Conservation (phyloP, 2,113 vertebrate genomes). For the Puma concolor region DNA sequence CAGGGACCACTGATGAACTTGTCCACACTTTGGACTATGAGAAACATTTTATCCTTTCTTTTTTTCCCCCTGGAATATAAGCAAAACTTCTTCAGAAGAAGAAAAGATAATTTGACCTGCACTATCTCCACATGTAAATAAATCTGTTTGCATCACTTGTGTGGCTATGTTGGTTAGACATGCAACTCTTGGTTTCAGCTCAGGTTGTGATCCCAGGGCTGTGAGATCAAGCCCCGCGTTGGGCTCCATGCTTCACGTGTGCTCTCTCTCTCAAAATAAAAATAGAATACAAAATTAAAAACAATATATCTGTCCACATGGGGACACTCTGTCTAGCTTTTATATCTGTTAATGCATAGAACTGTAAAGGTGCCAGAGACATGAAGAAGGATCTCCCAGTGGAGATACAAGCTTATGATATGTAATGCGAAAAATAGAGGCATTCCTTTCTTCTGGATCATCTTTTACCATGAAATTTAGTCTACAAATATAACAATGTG, state of each 20-base stretch:
- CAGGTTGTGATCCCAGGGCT: no score
- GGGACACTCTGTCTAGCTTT: not conserved
- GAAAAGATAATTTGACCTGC: not conserved
- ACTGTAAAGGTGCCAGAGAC: not conserved
- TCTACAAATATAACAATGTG: no score
- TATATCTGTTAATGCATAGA: not conserved
- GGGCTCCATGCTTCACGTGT: no score
- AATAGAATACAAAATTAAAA: no score
- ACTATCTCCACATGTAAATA: not conserved
- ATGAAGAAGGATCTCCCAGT: not conserved
- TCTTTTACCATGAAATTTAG: accelerated
- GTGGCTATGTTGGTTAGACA: no score
- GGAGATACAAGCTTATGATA: not conserved
- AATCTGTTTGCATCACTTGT: no score
- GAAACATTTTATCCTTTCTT: not conserved
- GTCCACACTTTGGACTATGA: not conserved
- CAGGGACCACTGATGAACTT: not conserved
- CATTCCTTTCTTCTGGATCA: not conserved
- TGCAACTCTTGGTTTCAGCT: no score
- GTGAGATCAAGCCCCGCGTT: no score
- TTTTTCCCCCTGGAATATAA: not conserved
- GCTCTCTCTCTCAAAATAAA: no score
- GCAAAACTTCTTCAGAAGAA: not conserved
- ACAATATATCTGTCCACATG: not conserved
- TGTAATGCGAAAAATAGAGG: not conserved